Percentiles rank a stretch among this genome's conserved stretches.
Conservation (phyloP, 2,888 invertebrate species). For the Leucoptera coffeella region DNA sequence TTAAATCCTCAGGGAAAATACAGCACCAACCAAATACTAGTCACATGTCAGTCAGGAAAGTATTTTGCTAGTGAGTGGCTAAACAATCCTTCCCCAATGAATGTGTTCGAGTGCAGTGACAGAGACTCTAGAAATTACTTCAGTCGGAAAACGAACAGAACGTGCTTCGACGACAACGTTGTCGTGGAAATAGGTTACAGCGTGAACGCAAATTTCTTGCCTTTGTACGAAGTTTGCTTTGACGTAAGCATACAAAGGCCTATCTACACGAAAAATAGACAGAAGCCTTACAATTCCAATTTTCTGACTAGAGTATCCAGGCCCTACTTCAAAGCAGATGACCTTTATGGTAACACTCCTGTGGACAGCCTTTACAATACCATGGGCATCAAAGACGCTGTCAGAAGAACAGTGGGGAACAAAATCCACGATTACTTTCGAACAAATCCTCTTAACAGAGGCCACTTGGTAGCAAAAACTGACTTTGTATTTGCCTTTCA, state of each 20-base stretch:
- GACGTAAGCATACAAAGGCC: slow-evolving; percentile 16
- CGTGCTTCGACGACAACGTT: slow-evolving; percentile 18
- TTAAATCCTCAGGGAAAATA: slow-evolving; percentile 16
- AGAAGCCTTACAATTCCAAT: slow-evolving; percentile 30
- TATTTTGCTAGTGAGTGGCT: slow-evolving; percentile 29
- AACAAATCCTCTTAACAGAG: slow-evolving; percentile 43
- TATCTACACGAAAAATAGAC: slow-evolving; percentile 31
- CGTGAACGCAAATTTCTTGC: slow-evolving; percentile 18
- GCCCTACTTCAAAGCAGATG: slow-evolving; percentile 24
- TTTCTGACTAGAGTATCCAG: slow-evolving; percentile 27
- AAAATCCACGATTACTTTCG: slow-evolving; percentile 24
- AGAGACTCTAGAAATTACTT: slow-evolving; percentile 19
- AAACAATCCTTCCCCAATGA: slow-evolving; percentile 15
- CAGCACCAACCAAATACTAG: slow-evolving; percentile 13
- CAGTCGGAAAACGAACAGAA: slow-evolving; percentile 19
- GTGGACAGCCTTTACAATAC: slow-evolving; percentile 26
- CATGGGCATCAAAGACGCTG: slow-evolving; percentile 17
- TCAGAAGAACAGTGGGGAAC: slow-evolving; percentile 7
- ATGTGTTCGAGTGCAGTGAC: slow-evolving; percentile 15
- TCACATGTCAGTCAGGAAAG: slow-evolving; percentile 21
- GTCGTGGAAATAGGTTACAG: slow-evolving; percentile 32
- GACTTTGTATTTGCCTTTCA: slow-evolving; percentile 57
- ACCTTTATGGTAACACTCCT: slow-evolving; percentile 16
- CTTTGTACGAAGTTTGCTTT: slow-evolving; percentile 34
- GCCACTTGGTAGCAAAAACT: slow-evolving; percentile 59